phyloP scores from a whole-genome alignment of 2,113 vertebrate species.

The Emberiza fucata region DNA sequence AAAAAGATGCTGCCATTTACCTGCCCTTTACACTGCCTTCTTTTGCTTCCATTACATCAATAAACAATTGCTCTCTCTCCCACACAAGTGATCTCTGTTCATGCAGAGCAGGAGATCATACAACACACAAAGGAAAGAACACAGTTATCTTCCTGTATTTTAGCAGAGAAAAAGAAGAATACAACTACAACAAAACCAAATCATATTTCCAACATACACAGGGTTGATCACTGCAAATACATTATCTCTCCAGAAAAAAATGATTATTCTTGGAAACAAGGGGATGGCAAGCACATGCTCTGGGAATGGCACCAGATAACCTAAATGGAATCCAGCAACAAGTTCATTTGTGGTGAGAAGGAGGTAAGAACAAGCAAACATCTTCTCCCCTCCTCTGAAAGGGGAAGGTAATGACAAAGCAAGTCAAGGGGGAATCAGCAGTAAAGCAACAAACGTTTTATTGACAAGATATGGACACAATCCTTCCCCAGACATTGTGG shows the following conservation, averaged over 20 bases:
- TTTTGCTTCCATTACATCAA: background rate
- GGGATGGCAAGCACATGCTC: background rate
- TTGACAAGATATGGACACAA: background rate
- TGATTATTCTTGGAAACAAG: background rate
- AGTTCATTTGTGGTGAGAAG: background rate
- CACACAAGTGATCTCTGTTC: background rate
- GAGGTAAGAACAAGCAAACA: background rate
- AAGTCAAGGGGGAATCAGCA: background rate
- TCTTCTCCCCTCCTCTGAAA: background rate
- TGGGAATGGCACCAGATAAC: background rate
- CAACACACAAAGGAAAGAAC: background rate
- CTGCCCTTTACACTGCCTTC: background rate
- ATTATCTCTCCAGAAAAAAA: background rate
- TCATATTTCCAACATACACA: background rate
- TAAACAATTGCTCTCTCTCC: background rate
- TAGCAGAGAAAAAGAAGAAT: background rate
- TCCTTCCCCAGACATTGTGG: background rate
- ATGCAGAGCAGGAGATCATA: background rate
- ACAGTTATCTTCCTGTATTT: background rate
- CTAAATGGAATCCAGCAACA: background rate
- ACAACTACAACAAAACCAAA: background rate
- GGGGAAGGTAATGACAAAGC: background rate
- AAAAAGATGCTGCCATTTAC: background rate
- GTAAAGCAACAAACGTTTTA: background rate
- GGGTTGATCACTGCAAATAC: background rate